Evolutionary conservation across 2,113 vertebrate genomes (phyloP), one percentile per base, ranked within the genome.

Genomic region (Falco punctatus): DNA sequence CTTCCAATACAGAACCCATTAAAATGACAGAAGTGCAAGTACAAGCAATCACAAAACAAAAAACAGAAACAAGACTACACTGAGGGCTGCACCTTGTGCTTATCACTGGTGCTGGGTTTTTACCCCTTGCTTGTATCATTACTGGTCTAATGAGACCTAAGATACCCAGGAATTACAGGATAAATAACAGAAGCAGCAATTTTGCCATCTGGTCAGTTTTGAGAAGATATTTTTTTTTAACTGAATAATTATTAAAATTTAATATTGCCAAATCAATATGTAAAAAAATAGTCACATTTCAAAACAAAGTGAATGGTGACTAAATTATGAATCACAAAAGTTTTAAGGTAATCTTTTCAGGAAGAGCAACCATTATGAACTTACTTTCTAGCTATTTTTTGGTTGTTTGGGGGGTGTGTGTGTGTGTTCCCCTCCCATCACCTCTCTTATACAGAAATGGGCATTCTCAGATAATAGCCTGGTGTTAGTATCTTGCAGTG

Each of bases 401-500:
- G 11, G 1, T 2, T 28, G 16, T 10, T 65, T 44, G 57, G 15
- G 22, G 15, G 3, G 0, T 6, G 38, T 38, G 35, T 38, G 38
- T 38, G 38, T 15, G 73, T 58, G 80, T n/a, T 35, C 11, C 5
- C 21, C 17, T 78, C 28, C 38, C 27, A 61, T 52, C 32, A 33
- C 22, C 27, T 77, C 6, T 75, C 5, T 83, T 15, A 21, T 11
- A 59, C 22, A 21, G 12, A 82, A 94, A 81, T 24, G 15, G 1
- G 2, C 38, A 15, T 80, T 72, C 32, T 81, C n/a, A 81, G 27
- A 10, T 49, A 78, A 40, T 33, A 79, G 24, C 16, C 74, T 66
- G 21, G 28, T 44, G 18, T 1, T 35, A 7, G 5, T 58, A 40
- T 35, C 9, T 78, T 65, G 71, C 30, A 21, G 6, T 78, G 24